Evolutionary conservation across 1,140 invertebrate genomes (phyloP).

Genomic region (Acromyrmex charruanus): DNA sequence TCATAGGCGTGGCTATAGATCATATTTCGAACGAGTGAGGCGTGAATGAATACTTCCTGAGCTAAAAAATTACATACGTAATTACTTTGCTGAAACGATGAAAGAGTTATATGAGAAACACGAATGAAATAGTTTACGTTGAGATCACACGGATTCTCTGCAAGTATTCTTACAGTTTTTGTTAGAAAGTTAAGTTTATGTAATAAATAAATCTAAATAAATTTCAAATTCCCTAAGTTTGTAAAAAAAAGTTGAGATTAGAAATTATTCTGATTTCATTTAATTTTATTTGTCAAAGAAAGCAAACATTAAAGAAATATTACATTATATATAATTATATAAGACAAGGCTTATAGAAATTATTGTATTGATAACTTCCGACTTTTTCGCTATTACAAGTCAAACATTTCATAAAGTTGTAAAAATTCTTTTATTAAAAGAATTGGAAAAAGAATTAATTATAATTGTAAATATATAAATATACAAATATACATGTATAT

Average conservation of each 20-base stretch:
- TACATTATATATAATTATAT: constrained; percentile 16
- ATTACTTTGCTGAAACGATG: background rate
- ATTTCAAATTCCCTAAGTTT: background rate
- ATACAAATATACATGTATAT: background rate
- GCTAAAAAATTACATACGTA: constrained; percentile 30
- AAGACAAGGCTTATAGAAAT: background rate
- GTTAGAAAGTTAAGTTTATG: background rate
- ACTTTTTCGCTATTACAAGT: background rate
- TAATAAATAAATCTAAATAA: background rate
- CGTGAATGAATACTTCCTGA: constrained; percentile 18
- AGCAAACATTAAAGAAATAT: background rate
- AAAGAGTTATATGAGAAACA: background rate
- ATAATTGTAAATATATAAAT: background rate
- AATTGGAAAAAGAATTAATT: constrained; percentile 8
- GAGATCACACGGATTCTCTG: background rate
- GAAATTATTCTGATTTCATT: background rate
- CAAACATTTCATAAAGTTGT: background rate
- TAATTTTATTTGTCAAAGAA: background rate
- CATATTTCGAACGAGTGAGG: constrained; percentile 30
- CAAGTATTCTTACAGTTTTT: background rate
- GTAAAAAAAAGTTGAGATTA: background rate
- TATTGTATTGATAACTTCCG: no score
- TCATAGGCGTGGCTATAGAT: constrained; percentile 6
- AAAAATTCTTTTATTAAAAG: background rate
- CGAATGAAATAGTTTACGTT: background rate